Conservation (phyloP, 2,113 vertebrate species). For the Illadopsis cleaveri region DNA sequence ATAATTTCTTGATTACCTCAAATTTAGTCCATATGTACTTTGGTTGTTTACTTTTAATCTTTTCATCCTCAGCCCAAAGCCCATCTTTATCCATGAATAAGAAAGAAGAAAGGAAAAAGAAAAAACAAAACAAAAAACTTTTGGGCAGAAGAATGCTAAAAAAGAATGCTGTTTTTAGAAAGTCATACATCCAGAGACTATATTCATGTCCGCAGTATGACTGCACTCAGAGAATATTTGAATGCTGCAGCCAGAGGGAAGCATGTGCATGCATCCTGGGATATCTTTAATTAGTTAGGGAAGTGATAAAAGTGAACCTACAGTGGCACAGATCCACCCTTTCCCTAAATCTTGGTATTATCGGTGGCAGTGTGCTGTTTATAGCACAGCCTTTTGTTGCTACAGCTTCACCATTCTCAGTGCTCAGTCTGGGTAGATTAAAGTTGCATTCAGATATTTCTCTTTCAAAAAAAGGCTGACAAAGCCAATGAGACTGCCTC, state of each 20-base stretch:
- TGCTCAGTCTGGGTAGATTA: background rate
- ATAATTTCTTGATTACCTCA: background rate
- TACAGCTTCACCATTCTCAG: background rate
- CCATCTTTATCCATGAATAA: background rate
- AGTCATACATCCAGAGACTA: background rate
- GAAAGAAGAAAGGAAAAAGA: background rate
- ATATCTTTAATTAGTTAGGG: background rate
- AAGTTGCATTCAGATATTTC: background rate
- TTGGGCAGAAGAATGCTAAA: background rate
- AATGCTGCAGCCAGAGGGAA: background rate
- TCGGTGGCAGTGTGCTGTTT: background rate
- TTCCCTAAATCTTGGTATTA: background rate
- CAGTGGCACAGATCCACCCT: background rate
- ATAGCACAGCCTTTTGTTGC: background rate
- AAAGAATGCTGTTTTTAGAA: background rate
- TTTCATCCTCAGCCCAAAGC: background rate
- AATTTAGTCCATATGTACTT: background rate
- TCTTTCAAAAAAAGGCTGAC: background rate
- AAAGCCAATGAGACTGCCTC: background rate
- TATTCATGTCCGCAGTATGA: background rate
- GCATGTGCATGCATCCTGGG: background rate
- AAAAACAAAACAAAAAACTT: background rate
- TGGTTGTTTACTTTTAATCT: background rate
- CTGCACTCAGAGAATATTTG: background rate
- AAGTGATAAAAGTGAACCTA: background rate